phyloP scores from a whole-genome alignment of 2,888 invertebrate genomes.

The Epirrhoe tristata region DNA sequence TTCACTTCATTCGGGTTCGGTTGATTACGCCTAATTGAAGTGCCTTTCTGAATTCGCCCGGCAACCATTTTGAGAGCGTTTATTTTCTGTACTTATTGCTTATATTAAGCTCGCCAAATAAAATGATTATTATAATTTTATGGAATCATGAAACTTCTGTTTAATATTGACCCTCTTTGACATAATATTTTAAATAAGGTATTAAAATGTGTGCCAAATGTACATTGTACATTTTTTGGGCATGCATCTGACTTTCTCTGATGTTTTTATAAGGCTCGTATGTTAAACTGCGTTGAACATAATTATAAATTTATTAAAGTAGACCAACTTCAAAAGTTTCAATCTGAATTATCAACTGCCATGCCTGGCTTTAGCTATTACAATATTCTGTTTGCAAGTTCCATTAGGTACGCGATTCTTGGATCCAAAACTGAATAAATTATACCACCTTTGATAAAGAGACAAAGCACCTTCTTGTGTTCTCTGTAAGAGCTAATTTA shows the following conservation, averaged over 20 bases:
- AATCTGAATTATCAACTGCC: background rate
- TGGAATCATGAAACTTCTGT: background rate
- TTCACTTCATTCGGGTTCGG: conserved; percentile 5
- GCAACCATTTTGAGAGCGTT: background rate
- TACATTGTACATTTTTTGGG: too few relatives aligned
- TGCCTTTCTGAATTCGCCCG: conserved; percentile 9
- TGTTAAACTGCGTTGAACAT: background rate
- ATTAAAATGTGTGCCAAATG: too few relatives aligned
- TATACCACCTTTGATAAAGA: conserved; percentile 12
- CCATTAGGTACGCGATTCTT: conserved; percentile 3
- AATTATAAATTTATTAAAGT: background rate
- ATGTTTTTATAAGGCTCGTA: too few relatives aligned
- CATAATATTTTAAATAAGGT: too few relatives aligned
- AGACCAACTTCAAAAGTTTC: background rate
- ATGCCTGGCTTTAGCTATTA: background rate
- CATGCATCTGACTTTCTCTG: too few relatives aligned
- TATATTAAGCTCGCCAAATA: background rate
- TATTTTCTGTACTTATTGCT: background rate
- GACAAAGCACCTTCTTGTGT: background rate
- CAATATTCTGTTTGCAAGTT: conserved; percentile 22
- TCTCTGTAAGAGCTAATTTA: background rate
- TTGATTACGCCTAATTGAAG: conserved; percentile 16
- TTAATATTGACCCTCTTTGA: too few relatives aligned
- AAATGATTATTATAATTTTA: background rate
- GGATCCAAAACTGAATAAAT: conserved; percentile 21